These are phyloP conservation scores for Helicoverpa armigera DNA, from an alignment of 1,140 invertebrate genomes.

Conservation along the genomic window DNA sequence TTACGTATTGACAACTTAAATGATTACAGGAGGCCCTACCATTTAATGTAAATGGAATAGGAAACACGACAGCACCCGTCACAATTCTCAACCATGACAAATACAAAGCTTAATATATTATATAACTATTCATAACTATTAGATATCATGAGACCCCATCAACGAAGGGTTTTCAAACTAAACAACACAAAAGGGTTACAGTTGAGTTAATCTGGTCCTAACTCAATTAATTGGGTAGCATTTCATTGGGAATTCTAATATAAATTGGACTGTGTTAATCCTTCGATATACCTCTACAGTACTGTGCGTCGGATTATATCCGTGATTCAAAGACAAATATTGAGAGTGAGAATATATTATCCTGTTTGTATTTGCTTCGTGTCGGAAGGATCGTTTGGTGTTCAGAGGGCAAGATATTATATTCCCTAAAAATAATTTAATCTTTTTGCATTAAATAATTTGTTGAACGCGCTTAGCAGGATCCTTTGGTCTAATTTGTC, in stretches of 20 bases:
- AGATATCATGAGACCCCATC: constrained; percentile 5
- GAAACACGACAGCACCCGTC: neutral
- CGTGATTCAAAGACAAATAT: neutral
- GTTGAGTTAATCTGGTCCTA: constrained; percentile 34
- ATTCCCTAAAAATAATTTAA: no score
- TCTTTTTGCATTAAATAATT: no score
- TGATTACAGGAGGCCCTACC: no score
- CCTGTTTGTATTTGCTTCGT: neutral
- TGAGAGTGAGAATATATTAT: neutral
- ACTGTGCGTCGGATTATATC: neutral
- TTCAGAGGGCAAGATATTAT: no score
- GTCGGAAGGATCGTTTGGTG: neutral
- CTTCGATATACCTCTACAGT: neutral
- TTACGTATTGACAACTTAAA: no score
- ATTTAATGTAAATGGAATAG: no score
- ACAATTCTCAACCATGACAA: constrained; percentile 5
- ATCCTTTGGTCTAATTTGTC: no score
- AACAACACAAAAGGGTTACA: constrained; percentile 42
- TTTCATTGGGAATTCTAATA: constrained; percentile 17
- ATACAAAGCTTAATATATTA: neutral
- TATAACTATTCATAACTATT: constrained; percentile 16
- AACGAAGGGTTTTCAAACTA: constrained; percentile 31
- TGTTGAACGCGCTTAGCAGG: no score
- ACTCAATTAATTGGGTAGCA: constrained; percentile 36
- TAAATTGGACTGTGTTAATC: constrained; percentile 33